Evolutionary conservation across 2,797 vertebrate genomes (phyloP).

Genomic region (Phataginus tetradactyla): DNA sequence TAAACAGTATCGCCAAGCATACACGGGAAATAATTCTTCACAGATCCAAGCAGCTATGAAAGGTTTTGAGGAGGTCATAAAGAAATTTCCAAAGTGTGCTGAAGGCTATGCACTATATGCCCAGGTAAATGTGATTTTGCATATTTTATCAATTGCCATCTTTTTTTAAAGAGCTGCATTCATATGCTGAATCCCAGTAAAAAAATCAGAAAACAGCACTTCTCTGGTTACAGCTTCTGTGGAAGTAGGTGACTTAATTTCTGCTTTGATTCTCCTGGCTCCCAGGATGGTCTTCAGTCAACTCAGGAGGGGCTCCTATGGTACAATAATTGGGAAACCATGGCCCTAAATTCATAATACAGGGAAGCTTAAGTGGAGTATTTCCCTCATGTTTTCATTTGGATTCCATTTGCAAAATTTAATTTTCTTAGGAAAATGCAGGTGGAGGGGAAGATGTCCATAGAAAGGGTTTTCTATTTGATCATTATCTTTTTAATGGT

Average conservation of each 20-base stretch:
- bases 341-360: background rate
- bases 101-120: constrained; percentile 98
- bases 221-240: background rate
- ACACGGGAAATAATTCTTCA: constrained; percentile 96
- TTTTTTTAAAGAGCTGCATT: background rate
- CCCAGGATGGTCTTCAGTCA: background rate
- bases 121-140: constrained; percentile 89
- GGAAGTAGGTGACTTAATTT: background rate
- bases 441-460: background rate
- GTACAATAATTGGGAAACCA: background rate
- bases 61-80: constrained; percentile 97
- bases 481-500: background rate
- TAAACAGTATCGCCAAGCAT: constrained; percentile 96
- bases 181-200: background rate
- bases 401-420: background rate
- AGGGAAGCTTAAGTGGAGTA: background rate
- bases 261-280: background rate
- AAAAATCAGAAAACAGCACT: background rate
- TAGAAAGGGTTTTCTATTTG: background rate
- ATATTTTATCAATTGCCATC: background rate
- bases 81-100: constrained; percentile 96
- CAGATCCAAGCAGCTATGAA: constrained; percentile 98
- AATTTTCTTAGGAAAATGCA: background rate
- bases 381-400: constrained; percentile 32
- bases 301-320: background rate